phyloP scores from a whole-genome alignment of 2,113 vertebrate species.

The Haplochromis burtoni region DNA sequence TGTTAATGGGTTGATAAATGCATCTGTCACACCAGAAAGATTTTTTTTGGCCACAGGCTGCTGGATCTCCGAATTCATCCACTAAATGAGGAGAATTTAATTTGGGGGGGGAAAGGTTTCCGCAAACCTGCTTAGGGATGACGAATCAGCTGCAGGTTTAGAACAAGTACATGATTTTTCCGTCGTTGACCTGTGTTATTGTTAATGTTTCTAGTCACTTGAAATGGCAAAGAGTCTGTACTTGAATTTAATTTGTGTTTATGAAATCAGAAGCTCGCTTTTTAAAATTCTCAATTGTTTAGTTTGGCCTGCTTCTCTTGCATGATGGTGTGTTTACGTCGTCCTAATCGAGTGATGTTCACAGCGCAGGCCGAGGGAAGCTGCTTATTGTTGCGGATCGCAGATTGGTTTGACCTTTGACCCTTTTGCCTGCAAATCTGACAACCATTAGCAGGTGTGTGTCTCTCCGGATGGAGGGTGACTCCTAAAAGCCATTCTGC shows the following conservation, averaged over 20 bases:
- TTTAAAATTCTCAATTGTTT: background rate
- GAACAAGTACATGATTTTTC: background rate
- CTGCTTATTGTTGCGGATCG: conserved; percentile 67
- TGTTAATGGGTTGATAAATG: conserved; percentile 28
- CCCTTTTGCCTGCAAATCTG: conserved; percentile 55
- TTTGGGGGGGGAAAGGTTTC: background rate
- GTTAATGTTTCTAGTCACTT: background rate
- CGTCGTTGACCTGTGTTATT: background rate
- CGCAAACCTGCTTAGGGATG: background rate
- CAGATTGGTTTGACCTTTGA: conserved; percentile 68
- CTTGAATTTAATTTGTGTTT: background rate
- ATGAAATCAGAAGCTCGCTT: background rate
- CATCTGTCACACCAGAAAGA: conserved; percentile 8
- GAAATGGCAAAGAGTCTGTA: background rate
- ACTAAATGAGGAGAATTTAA: background rate
- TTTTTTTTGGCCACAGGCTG: background rate
- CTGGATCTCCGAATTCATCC: background rate
- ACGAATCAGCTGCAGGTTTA: background rate
- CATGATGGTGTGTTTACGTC: background rate
- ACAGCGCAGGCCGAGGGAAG: conserved; percentile 47
- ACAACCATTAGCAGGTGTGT: conserved; percentile 62
- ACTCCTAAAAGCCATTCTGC: conserved; percentile 58
- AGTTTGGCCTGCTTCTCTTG: background rate
- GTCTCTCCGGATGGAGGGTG: conserved; percentile 22
- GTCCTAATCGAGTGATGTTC: conserved; percentile 64